Base-by-base conservation (phyloP, 2,797 vertebrate genomes). In the Pangasius djambal region DNA sequence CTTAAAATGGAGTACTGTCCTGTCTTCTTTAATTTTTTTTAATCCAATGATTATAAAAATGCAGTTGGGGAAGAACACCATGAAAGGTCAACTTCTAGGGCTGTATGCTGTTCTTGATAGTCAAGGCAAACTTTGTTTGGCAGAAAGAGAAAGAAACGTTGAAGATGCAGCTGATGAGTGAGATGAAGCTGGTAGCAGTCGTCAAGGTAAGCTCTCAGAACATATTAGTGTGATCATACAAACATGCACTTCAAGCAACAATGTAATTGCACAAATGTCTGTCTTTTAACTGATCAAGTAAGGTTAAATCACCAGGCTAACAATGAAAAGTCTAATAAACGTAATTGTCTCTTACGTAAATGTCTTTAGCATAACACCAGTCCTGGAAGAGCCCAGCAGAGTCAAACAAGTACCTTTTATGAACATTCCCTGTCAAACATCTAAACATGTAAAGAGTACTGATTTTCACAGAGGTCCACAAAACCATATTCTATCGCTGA, bases 141-240 rank as follows among this genome's bases (percentile, higher is more conserved):
- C 92, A 96, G 96, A 92, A 91, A 88, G 90, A 92, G 52, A 93
- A 88, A 3, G 95, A 95, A 85, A 90, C 82, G 10, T 81, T 95
- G 83, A 94, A 63, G 88, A 92, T 91, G 81, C 87, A 94, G 74
- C 88, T 95, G 88, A 92, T 86, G 2, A 87, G 79, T 88, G 93
- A 93, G 89, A 92, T 84, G 87, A 91, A 91, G 2, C 40, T 87
- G 34, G 48, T 93, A 74, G 91, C 94, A 72, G 67, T 89, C 20
- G 89, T 96, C 9, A 94, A 95, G 95, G 95, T 96, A 92, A 92
- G 74, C 44, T 20, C 40, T 70, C 20, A 31, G 20, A 61, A 77
- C 28, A 48, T 6, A 61, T 3, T 4, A 37, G 6, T 7, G 4
- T 67, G 34, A 65, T 44, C 50, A 20, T 40, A 22, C 12, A 37